These are phyloP conservation scores for Vesta saturnalis DNA, from an alignment of 2,888 invertebrate species.

Conservation along the genomic window DNA sequence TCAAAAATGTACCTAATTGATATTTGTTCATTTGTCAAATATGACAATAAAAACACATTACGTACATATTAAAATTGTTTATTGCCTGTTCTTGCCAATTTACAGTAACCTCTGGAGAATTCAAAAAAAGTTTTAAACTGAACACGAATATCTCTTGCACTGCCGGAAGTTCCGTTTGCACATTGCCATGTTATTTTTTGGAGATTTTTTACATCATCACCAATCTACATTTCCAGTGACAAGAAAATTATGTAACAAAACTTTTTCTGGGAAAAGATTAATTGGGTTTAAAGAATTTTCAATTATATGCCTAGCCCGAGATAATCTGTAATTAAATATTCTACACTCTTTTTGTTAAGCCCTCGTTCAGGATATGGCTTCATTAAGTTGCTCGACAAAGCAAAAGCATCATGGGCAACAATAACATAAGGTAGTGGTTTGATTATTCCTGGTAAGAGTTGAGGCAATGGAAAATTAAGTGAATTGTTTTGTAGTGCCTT, in stretches of 20 bases:
- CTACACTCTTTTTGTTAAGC: slow-evolving; percentile 4
- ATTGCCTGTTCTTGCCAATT: slow-evolving; percentile 7
- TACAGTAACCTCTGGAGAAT: slow-evolving; percentile 8
- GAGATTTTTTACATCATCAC: not conserved
- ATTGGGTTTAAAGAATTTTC: slow-evolving; percentile 17
- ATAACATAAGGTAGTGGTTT: no score
- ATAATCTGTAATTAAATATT: slow-evolving; percentile 19
- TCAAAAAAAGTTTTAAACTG: slow-evolving; percentile 16
- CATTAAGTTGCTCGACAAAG: no score
- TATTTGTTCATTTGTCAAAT: not conserved
- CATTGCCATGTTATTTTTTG: not conserved
- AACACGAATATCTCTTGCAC: not conserved
- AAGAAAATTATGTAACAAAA: slow-evolving; percentile 15
- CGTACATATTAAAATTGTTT: slow-evolving; percentile 11
- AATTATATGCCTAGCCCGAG: no score
- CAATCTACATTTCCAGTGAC: not conserved
- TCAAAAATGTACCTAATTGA: slow-evolving; percentile 1
- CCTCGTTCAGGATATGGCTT: slow-evolving; percentile 1
- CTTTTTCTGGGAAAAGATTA: slow-evolving; percentile 11
- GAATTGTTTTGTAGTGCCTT: not conserved
- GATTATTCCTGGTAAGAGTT: no score
- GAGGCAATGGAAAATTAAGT: no score
- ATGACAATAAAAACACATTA: not conserved
- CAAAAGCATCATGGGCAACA: no score
- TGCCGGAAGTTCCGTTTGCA: not conserved